Evolutionary conservation across 2,113 vertebrate genomes (phyloP).

Genomic region (cattle (Bos taurus)): ARS-UCD2.0 NC_037342.1:66816501-66817000

Average conservation of each 20-base stretch:
- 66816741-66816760: too few species aligned
- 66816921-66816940: background rate
- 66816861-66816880: background rate
- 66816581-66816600: background rate
- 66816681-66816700: background rate
- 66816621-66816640: background rate
- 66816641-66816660: background rate
- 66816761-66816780: background rate
- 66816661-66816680: background rate
- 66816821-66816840: background rate
- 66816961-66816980: background rate
- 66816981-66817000: conserved; percentile 37
- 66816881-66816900: background rate
- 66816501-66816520: background rate
- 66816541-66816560: background rate
- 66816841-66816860: background rate
- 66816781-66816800: rapidly evolving
- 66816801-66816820: background rate
- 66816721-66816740: background rate
- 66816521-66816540: background rate
- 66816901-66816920: background rate
- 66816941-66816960: background rate
- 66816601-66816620: background rate
- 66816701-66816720: background rate
- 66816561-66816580: background rate